Base-by-base conservation (phyloP, 2,113 vertebrate genomes). In the Alces alces region DNA sequence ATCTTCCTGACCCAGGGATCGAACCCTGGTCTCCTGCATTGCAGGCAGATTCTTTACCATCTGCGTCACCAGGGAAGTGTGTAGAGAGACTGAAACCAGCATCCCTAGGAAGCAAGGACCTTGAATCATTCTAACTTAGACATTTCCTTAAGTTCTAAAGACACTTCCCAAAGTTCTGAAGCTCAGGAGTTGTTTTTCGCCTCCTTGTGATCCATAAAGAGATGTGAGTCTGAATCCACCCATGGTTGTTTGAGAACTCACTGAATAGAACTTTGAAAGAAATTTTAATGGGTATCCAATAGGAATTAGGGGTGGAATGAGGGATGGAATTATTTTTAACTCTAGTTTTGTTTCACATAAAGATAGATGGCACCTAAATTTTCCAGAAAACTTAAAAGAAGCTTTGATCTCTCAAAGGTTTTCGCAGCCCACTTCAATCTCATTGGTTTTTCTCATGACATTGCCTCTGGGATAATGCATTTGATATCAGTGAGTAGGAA, bases 271-370 rank as follows among this genome's bases (percentile, higher is more conserved):
- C 19, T 78, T 89, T 11, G 27, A 52, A 55, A 57, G 60, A 52
- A 89, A 92, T 89, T 66, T 36, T 93, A 43, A 83, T 66, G 6
- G 54, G 9, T 50, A 39, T 52, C 70, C 55, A 55, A 60, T 36
- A 82, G 61, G 25, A 33, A 33, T 52, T 36, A 57, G n/a, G 25
- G 43, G 13, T 89, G 11, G 54, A 19, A 83, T 91, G 25, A 33
- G 36, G 45, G 57, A 25, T 50, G 47, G 52, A 83, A 82, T 78
- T 96, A 86, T 95, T 95, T 97, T 95, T 82, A 90, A 90, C 50
- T 86, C n/a, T 39, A 39, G 8, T 58, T 89, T 89, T 80, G 27
- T 58, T 96, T 97, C 55, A 86, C 60, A 50, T 39, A 89, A 89
- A 76, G 25, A 78, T 33, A 97, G 80, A 39, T 39, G 43, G 12